Conservation (phyloP, 2,797 vertebrate species). For the Pteronotus mesoamericanus region DNA sequence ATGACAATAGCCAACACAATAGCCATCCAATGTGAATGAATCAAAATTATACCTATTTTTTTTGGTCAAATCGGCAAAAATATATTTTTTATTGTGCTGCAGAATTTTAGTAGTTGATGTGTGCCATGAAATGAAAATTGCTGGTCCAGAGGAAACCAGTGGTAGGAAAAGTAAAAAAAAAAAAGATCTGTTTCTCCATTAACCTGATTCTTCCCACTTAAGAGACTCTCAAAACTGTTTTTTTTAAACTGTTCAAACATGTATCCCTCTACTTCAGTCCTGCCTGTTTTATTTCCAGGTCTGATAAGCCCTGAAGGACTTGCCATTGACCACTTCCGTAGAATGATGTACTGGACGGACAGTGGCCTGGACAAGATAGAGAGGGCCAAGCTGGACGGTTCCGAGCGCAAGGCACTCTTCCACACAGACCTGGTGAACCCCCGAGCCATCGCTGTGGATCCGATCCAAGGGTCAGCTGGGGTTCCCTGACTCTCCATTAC, state of each 20-base stretch:
- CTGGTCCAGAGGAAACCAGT: not conserved
- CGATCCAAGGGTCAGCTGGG: slow-evolving; percentile 87
- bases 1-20: not conserved
- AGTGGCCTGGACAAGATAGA: slow-evolving; percentile 93
- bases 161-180: not conserved
- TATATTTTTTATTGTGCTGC: not conserved
- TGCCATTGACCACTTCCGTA: slow-evolving; percentile 88
- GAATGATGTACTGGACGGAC: slow-evolving; percentile 96
- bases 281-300: slow-evolving; percentile 78
- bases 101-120: not conserved
- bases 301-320: slow-evolving; percentile 95
- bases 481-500: not conserved
- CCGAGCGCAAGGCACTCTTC: slow-evolving; percentile 88
- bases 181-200: not conserved
- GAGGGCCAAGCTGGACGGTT: slow-evolving; percentile 90
- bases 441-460: slow-evolving; percentile 93
- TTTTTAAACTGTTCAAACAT: not conserved
- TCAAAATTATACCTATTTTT: not conserved
- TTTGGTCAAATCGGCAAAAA: not conserved
- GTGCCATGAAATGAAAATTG: not conserved
- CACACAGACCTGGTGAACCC: slow-evolving; percentile 93
- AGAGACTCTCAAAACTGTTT: not conserved
- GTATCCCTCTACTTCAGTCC: not conserved
- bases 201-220: not conserved
- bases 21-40: not conserved